Evolutionary conservation across 2,888 invertebrate genomes (phyloP).

Genomic region (Julus scandinavius): DNA sequence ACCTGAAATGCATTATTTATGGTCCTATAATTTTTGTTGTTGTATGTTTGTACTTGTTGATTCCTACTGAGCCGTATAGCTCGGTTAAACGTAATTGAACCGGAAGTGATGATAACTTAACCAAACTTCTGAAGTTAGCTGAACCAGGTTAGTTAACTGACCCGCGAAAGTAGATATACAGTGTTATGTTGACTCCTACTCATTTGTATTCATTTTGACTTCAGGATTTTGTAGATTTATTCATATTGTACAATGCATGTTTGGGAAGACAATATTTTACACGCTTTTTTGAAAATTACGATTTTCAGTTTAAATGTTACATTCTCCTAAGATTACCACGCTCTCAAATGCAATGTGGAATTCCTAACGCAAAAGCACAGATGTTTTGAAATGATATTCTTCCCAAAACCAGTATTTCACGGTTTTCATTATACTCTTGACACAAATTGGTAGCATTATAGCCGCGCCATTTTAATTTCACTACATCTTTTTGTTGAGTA

Average conservation of each 20-base stretch:
- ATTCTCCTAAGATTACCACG: too few species aligned
- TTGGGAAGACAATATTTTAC: too few species aligned
- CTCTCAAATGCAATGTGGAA: too few species aligned
- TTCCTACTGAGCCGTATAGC: too few species aligned
- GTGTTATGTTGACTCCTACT: too few species aligned
- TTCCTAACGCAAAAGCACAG: too few species aligned
- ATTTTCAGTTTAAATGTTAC: too few species aligned
- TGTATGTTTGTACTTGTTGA: not conserved
- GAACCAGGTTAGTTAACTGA: not conserved
- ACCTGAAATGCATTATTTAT: slow-evolving; percentile 26
- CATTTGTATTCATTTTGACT: too few species aligned
- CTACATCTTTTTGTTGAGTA: not conserved
- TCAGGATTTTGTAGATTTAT: too few species aligned
- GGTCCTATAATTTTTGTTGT: not conserved
- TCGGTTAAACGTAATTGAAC: not conserved
- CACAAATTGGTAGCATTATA: not conserved
- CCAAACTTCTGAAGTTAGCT: not conserved
- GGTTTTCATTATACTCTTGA: slow-evolving; percentile 20
- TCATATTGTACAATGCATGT: too few species aligned
- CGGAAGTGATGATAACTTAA: not conserved
- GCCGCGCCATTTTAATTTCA: slow-evolving; percentile 7
- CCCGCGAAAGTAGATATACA: not conserved
- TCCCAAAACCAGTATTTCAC: not conserved
- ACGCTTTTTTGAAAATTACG: too few species aligned
- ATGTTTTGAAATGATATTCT: not conserved